A percentile compares a stretch with the other conserved stretches of the same genome.
phyloP scores from a whole-genome alignment of 92 coral and sea anemone genomes.

The Ricordea florida region DNA sequence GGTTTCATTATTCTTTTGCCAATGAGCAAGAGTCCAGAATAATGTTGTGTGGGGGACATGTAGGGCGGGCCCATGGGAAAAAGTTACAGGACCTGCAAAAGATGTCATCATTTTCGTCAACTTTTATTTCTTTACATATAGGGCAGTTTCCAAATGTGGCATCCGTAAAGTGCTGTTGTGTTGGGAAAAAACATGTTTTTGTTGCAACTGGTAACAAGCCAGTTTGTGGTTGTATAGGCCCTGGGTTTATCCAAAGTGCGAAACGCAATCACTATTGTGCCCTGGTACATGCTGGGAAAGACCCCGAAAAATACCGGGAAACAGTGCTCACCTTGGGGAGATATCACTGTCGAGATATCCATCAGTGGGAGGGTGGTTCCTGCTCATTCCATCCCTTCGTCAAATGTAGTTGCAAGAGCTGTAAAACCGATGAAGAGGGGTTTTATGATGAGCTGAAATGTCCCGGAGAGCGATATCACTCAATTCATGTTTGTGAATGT shows the following conservation, averaged over 20 bases:
- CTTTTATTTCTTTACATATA: constrained; percentile 39
- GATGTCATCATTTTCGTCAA: not conserved
- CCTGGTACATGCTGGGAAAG: constrained; percentile 21
- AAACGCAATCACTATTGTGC: constrained; percentile 42
- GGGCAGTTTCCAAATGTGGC: not conserved
- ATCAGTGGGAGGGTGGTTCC: constrained; percentile 46
- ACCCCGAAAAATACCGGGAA: constrained; percentile 45
- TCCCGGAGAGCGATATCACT: constrained; percentile 38
- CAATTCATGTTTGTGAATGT: constrained; percentile 20
- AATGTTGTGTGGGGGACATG: constrained; percentile 58
- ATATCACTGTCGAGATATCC: constrained; percentile 58
- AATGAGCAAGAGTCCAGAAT: constrained; percentile 3
- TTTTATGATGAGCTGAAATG: constrained; percentile 34
- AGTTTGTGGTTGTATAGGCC: constrained; percentile 54
- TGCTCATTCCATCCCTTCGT: no score
- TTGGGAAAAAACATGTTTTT: constrained; percentile 41
- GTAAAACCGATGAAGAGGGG: constrained; percentile 24
- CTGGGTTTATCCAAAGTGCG: constrained; percentile 31
- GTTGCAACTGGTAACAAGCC: constrained; percentile 32
- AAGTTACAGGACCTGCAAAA: constrained; percentile 2
- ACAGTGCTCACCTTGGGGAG: constrained; percentile 48
- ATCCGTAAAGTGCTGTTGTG: constrained; percentile 46
- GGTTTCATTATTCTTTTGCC: constrained; percentile 25
- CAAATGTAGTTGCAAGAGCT: constrained; percentile 22
- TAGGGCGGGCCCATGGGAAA: constrained; percentile 44